Base-by-base conservation (phyloP, 2,797 vertebrate genomes). In the Chromobotia macracanthus region DNA sequence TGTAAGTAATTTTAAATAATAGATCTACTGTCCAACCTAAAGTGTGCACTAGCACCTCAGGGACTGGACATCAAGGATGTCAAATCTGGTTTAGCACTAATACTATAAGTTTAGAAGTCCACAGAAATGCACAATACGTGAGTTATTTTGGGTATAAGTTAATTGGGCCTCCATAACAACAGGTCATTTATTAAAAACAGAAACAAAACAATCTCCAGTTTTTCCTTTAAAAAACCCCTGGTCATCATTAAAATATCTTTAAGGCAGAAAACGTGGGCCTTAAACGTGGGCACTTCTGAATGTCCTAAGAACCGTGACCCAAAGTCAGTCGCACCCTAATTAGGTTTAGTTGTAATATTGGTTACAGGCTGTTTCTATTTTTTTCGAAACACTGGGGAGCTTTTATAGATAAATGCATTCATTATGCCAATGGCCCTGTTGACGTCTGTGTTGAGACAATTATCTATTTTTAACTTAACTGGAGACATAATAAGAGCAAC, bases 401-500 rank as follows among this genome's bases (percentile, higher is more conserved):
- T 72, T 74, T 86, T 85, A 90, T 86, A 84, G 89, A 87, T 77
- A 86, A 89, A 83, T 85, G 79, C 84, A 72, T 89, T 90, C 85
- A 90, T 89, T 82, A 88, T 87, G 23, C 76, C 80, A 75, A 86
- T 82, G 78, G 58, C 53, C 55, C 86, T 86, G 83, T 85, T 89
- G 87, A 91, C 82, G 82, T 91, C 87, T 77, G 60, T 61, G 3
- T 66, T 65, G 41, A 76, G 81, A 86, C 85, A 86, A 85, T 88
- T 82, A 82, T 89, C 86, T 89, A 88, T 88, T 90, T 88, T 88
- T 85, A 89, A 89, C 87, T 85, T 83, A 83, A 89, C 83, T 84
- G 60, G 77, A 84, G 70, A 56, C 53, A 73, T 83, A 84, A 86
- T 84, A 84, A 86, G 81, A 86, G 81, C 76, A 67, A 82, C 83